Conservation (phyloP, 1,140 invertebrate species). For the Pachypsylla venusta region DNA sequence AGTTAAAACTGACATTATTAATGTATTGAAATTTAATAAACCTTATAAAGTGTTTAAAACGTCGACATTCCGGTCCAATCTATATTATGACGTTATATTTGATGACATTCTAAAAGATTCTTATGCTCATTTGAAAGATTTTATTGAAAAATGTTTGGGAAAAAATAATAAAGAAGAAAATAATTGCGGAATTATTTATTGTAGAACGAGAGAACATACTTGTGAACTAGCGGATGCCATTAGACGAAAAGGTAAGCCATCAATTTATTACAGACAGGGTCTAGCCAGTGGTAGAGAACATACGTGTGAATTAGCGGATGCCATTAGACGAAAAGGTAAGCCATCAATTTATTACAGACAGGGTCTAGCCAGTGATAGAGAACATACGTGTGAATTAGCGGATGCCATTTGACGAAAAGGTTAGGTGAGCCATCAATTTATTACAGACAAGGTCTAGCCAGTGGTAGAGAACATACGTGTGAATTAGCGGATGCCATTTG, state of each 20-base stretch:
- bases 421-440: too few species aligned
- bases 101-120: constrained; percentile 65
- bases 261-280: too few species aligned
- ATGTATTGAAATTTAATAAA: constrained; percentile 35
- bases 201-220: constrained; percentile 47
- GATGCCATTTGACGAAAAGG: too few species aligned
- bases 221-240: constrained; percentile 41
- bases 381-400: too few species aligned
- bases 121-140: constrained; percentile 55
- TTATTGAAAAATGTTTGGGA: constrained; percentile 41
- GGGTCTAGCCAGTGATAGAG: too few species aligned
- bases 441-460: too few species aligned
- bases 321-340: constrained; percentile 35
- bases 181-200: constrained; percentile 50
- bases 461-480: too few species aligned
- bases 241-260: constrained; percentile 33
- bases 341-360: too few species aligned
- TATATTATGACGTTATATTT: constrained; percentile 58
- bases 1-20: constrained; percentile 40
- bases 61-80: constrained; percentile 47
- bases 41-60: constrained; percentile 40
- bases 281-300: too few species aligned
- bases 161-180: constrained; percentile 15
- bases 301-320: constrained; percentile 43
- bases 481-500: too few species aligned